Base-by-base conservation (phyloP, 2,113 vertebrate species). In the Calcarius ornatus region DNA sequence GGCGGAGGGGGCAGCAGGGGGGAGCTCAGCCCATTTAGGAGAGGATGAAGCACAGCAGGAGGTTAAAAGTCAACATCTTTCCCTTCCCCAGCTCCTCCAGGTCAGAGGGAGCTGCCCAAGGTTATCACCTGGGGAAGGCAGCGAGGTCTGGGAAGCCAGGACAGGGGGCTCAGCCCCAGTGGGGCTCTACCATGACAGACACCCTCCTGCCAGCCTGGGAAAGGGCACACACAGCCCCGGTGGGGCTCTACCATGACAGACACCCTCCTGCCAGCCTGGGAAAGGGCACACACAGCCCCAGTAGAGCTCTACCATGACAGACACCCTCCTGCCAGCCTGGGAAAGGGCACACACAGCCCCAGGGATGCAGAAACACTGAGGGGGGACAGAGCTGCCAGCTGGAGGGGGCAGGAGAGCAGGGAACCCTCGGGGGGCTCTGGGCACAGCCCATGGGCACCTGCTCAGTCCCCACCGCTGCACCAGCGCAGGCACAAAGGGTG, bases 401-500 rank as follows among this genome's bases (percentile, higher is more conserved):
- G 63, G 68, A 77, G 48, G 59, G 37, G 24, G 27, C n/a, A 37
- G 71, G 47, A 22, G 12, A 59, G 35, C 63, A 72, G 43, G 9
- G 48, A 47, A 18, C 72, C 27, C 3, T 0, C 6, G 1, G 10
- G 40, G 22, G 6, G 3, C 25, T 73, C 37, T 4, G 5, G 50
- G 81, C 22, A 4, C 1, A 1, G 4, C 4, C 1, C 0, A 1
- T 11, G 47, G 50, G 56, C 31, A 43, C 9, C 31, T 3, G 42
- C 25, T 15, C 35, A 24, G 43, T 47, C 51, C 42, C 21, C 2
- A 3, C 8, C 0, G n/a, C 61, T 14, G 10, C 28, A 12, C 23
- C 38, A 21, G 4, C 1, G 0, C 0, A 71, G 51, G 56, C 47
- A 89, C 42, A 45, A 2, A 28, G 16, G 0, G 0, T 3, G 3